phyloP scores from a whole-genome alignment of 2,797 vertebrate species.

The Amphiprion clarkii region DNA sequence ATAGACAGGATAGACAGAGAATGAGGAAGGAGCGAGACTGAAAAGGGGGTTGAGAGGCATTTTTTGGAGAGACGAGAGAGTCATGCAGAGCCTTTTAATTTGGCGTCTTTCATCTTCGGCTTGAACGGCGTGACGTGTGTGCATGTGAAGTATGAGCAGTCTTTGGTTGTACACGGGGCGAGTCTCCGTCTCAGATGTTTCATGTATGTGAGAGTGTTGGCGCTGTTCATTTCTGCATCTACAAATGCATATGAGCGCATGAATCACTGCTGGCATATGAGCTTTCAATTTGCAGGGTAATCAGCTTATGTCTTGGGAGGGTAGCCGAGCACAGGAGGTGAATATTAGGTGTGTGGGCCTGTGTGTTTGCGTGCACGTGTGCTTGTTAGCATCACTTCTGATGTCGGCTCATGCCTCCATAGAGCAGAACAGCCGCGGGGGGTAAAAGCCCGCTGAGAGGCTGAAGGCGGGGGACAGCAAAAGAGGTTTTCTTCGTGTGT shows the following conservation, averaged over 20 bases:
- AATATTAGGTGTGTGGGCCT: slow-evolving; percentile 32
- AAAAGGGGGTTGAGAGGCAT: slow-evolving; percentile 15
- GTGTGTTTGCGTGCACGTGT: slow-evolving; percentile 19
- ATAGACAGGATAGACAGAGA: slow-evolving; percentile 32
- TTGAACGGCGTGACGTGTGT: slow-evolving; percentile 29
- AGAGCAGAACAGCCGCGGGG: slow-evolving; percentile 64
- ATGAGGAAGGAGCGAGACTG: slow-evolving; percentile 22
- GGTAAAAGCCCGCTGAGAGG: slow-evolving; percentile 62
- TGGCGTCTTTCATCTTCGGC: slow-evolving; percentile 61
- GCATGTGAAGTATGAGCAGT: slow-evolving; percentile 7
- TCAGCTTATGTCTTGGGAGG: slow-evolving; percentile 69
- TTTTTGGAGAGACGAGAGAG: slow-evolving; percentile 42
- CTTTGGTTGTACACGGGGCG: slow-evolving; percentile 21
- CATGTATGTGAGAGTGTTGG: slow-evolving; percentile 23
- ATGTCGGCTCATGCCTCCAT: slow-evolving; percentile 72
- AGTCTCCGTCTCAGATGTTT: slow-evolving; percentile 23
- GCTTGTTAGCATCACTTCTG: slow-evolving; percentile 65
- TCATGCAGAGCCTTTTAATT: slow-evolving; percentile 59
- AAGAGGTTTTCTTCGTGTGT: slow-evolving; percentile 49
- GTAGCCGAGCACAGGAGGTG: slow-evolving; percentile 57
- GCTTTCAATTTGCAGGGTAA: slow-evolving; percentile 71
- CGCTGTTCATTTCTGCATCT: slow-evolving; percentile 13
- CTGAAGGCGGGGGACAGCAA: slow-evolving; percentile 61
- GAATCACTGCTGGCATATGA: slow-evolving; percentile 47
- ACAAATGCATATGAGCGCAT: slow-evolving; percentile 29